Conservation (phyloP, 2,888 invertebrate species). For the Heliconius cydno region DNA sequence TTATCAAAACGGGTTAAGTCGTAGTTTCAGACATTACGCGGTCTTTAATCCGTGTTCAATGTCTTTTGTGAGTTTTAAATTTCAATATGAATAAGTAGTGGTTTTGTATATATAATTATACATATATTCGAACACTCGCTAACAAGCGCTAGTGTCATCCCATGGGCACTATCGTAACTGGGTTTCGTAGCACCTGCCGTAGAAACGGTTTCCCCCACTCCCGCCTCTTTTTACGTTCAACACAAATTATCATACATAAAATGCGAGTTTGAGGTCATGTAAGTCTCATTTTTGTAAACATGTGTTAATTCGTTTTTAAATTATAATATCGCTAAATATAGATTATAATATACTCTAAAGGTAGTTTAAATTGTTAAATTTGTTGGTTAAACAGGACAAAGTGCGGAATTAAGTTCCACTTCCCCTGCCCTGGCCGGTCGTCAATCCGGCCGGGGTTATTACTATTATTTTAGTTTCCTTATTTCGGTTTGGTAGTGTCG, state of each 20-base stretch:
- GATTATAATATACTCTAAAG: too few relatives aligned
- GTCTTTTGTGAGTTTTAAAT: constrained; percentile 48
- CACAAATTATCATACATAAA: constrained; percentile 26
- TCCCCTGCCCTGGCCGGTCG: constrained; percentile 31
- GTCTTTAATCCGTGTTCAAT: constrained; percentile 45
- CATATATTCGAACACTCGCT: neutral
- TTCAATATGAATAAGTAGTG: constrained; percentile 54
- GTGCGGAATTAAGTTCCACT: too few relatives aligned
- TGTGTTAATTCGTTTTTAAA: neutral
- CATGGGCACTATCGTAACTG: constrained; percentile 16
- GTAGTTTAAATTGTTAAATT: too few relatives aligned
- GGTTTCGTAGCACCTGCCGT: constrained; percentile 22
- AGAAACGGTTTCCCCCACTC: constrained; percentile 21
- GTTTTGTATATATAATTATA: constrained; percentile 43
- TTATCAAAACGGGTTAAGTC: constrained; percentile 23
- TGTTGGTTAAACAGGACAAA: too few relatives aligned
- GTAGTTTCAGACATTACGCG: constrained; percentile 19
- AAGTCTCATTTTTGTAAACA: constrained; percentile 18
- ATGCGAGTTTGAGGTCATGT: constrained; percentile 16
- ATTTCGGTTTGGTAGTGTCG: neutral
- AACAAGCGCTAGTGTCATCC: constrained; percentile 1
- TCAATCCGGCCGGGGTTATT: constrained; percentile 40
- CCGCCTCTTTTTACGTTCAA: neutral
- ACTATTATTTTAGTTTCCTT: constrained; percentile 23
- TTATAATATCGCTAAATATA: neutral